A percentile compares a stretch with the other conserved stretches of the same genome.
phyloP scores from a whole-genome alignment of 2,888 invertebrate species.

The Alloplasta piceator region DNA sequence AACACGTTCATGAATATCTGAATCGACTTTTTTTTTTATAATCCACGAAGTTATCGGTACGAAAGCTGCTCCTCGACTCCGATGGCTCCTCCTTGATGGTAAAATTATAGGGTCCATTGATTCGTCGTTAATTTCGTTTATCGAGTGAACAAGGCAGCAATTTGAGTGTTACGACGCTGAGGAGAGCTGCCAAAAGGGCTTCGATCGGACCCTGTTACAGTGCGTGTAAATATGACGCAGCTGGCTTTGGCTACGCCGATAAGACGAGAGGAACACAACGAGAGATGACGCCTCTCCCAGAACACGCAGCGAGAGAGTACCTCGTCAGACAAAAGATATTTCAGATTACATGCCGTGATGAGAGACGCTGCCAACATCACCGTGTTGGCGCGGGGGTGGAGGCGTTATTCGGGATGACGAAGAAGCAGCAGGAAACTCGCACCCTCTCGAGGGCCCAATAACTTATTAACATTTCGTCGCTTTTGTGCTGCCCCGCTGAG shows the following conservation, averaged over 20 bases:
- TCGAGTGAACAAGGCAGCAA: background rate
- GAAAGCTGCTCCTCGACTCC: background rate
- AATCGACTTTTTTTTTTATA: too few species aligned
- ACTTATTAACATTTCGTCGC: slow-evolving; percentile 66
- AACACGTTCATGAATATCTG: too few species aligned
- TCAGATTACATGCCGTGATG: slow-evolving; percentile 49
- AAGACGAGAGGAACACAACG: slow-evolving; percentile 11
- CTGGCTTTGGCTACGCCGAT: slow-evolving; percentile 5
- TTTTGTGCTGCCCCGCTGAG: slow-evolving; percentile 12
- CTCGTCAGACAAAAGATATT: slow-evolving; percentile 59
- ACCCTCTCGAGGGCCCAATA: slow-evolving; percentile 60
- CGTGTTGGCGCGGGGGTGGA: slow-evolving; percentile 13
- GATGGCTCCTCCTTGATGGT: slow-evolving; percentile 5
- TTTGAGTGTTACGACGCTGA: too few species aligned
- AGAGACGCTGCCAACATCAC: slow-evolving; percentile 32
- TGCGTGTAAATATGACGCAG: background rate
- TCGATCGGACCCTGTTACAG: slow-evolving; percentile 6
- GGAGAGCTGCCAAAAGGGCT: background rate
- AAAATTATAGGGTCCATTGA: slow-evolving; percentile 31
- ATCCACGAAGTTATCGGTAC: background rate
- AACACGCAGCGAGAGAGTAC: slow-evolving; percentile 26
- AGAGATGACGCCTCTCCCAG: slow-evolving; percentile 35
- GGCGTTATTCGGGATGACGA: slow-evolving; percentile 58
- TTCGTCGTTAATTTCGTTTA: slow-evolving; percentile 35
- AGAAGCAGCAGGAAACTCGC: slow-evolving; percentile 46